Conservation (phyloP, 2,888 invertebrate genomes). For the Erpobdella octoculata region DNA sequence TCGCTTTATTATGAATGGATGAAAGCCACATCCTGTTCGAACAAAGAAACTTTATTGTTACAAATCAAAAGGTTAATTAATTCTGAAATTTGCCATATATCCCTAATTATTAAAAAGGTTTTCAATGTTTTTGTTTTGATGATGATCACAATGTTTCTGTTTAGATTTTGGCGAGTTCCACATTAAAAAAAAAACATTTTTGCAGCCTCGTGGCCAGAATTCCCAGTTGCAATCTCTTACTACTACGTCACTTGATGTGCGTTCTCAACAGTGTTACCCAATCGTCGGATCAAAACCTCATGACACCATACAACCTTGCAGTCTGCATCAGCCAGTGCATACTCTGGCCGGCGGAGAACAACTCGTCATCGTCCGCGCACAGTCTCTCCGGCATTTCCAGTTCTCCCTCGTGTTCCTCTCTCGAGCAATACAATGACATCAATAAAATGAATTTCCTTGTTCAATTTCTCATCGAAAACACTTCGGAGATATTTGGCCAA, state of each 20-base stretch:
- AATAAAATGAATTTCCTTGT: not conserved
- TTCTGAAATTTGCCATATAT: too few species aligned
- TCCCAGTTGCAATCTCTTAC: not conserved
- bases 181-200: too few species aligned
- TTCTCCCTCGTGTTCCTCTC: not conserved
- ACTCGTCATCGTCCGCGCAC: not conserved
- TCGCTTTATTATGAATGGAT: not conserved
- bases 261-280: not conserved
- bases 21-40: not conserved
- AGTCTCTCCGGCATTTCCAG: not conserved
- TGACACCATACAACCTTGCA: not conserved
- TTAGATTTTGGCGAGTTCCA: not conserved
- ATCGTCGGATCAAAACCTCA: not conserved
- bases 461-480: constrained; percentile 5
- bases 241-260: not conserved
- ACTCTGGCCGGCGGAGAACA: not conserved
- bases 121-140: not conserved
- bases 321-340: constrained; percentile 5
- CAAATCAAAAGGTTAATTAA: too few species aligned
- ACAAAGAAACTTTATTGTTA: not conserved
- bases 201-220: not conserved
- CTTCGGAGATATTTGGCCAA: not conserved
- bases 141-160: not conserved
- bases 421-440: not conserved
- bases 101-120: too few species aligned